Percentiles rank a stretch among this genome's conserved stretches.
Conservation (phyloP, 2,113 vertebrate genomes). For the Neodontobutis hainanensis region DNA sequence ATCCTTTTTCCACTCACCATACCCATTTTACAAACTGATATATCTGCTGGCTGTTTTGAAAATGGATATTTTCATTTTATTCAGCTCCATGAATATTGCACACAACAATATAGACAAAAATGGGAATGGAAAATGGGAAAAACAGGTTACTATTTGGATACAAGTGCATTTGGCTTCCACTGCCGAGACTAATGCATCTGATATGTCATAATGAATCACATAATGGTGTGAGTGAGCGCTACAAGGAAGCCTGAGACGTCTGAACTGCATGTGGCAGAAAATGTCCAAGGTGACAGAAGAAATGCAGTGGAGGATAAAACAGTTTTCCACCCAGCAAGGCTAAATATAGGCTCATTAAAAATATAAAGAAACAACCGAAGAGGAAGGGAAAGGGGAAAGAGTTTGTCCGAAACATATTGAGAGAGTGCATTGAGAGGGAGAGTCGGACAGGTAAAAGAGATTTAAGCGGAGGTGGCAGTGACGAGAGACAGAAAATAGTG, state of each 20-base stretch:
- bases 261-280: constrained; percentile 49
- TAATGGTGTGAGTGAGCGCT: background rate
- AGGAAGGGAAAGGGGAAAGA: constrained; percentile 20
- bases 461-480: constrained; percentile 16
- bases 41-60: constrained; percentile 40
- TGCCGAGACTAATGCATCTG: constrained; percentile 67
- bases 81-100: constrained; percentile 10
- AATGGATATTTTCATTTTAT: constrained; percentile 37
- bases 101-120: constrained; percentile 6
- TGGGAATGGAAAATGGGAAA: constrained; percentile 63
- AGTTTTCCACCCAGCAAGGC: constrained; percentile 50
- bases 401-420: constrained; percentile 42
- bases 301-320: constrained; percentile 63
- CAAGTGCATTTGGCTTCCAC: constrained; percentile 42
- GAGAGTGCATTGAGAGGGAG: constrained; percentile 30
- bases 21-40: constrained; percentile 6
- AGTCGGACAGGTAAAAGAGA: constrained; percentile 48
- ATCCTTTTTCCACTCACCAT: background rate
- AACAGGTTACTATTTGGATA: constrained; percentile 59
- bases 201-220: constrained; percentile 56
- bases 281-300: constrained; percentile 70
- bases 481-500: constrained; percentile 20
- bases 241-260: constrained; percentile 21
- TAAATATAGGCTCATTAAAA: constrained; percentile 78
- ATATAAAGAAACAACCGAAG: constrained; percentile 60